Base-by-base conservation (phyloP, 2,113 vertebrate species). In the Leucopsar rothschildi region DNA sequence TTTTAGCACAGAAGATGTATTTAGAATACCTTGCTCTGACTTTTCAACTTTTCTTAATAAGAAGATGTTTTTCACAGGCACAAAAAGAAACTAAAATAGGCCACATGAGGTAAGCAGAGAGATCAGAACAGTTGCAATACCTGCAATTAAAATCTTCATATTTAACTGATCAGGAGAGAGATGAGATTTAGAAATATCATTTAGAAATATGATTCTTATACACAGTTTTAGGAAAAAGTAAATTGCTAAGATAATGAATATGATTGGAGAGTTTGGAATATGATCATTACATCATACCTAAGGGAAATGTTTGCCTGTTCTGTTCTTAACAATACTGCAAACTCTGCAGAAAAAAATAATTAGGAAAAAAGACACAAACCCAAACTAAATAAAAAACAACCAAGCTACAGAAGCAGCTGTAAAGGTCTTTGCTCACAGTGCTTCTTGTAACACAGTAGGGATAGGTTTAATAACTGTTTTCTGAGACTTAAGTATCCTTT, bases 221-320 rank as follows among this genome's bases (percentile, higher is more conserved):
- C 53, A 37, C 11, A 56, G 71, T 77, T 28, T 82, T 95, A 79
- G 25, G 63, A 86, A 85, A 71, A 95, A 91, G 77, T 97, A 97
- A 98, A 87, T 97, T 98, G 96, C 88, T 98, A 92, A 92, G 86
- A 97, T 98, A 98, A 98, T 97, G 97, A 98, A 98, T 97, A 85
- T 98, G 96, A 98, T 98, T 97, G 97, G 98, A 97, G 96, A 97
- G 83, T 39, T 39, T 39, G 39, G 39, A 39, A 39, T 39, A 39
- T 39, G 85, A 92, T 98, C 97, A 97, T 98, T 98, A 98, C 97
- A 94, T 75, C 37, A 96, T 96, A 98, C 97, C 98, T 98, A 96
- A 97, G 98, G 97, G 98, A 98, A 97, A 97, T 97, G 93, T 98
- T 98, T 98, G 96, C 96, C 97, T 97, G 52, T 89, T 92, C 93